phyloP scores from a whole-genome alignment of 92 coral and sea anemone species.

The Palythoa heliodiscus region DNA sequence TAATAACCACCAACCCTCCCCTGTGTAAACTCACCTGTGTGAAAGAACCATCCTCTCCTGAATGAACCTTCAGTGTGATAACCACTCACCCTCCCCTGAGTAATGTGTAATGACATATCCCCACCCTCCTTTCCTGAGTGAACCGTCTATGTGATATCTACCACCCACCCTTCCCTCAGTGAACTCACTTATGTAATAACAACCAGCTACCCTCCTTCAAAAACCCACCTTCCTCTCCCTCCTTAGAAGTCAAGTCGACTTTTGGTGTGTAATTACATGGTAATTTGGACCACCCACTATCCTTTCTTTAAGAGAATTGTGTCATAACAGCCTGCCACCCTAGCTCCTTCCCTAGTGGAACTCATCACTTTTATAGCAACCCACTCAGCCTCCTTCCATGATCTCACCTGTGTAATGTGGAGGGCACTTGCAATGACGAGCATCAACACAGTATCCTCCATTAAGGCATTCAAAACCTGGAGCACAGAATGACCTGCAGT shows the following conservation, averaged over 20 bases:
- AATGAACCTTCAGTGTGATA: neutral
- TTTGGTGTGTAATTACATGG: too few relatives aligned
- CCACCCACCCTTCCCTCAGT: neutral
- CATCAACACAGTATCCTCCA: conserved; percentile 77
- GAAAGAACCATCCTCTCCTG: neutral
- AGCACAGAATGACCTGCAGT: conserved; percentile 66
- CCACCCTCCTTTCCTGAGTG: neutral
- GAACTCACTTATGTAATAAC: neutral
- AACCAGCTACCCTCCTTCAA: neutral
- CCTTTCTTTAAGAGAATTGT: neutral
- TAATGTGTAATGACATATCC: neutral
- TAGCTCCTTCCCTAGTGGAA: neutral
- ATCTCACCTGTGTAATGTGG: conserved; percentile 51
- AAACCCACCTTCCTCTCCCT: neutral
- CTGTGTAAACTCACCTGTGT: neutral
- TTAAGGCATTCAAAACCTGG: conserved; percentile 70
- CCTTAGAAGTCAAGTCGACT: too few relatives aligned
- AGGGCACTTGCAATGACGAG: conserved; percentile 79
- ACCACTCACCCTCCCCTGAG: too few relatives aligned
- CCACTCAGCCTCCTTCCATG: neutral
- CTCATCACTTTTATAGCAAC: neutral
- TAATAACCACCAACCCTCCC: neutral
- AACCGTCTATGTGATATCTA: neutral
- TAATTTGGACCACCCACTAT: too few relatives aligned
- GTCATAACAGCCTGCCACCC: neutral